These are phyloP conservation scores for Meriones unguiculatus DNA, from an alignment of 2,113 vertebrate species.

Conservation along the genomic window DNA sequence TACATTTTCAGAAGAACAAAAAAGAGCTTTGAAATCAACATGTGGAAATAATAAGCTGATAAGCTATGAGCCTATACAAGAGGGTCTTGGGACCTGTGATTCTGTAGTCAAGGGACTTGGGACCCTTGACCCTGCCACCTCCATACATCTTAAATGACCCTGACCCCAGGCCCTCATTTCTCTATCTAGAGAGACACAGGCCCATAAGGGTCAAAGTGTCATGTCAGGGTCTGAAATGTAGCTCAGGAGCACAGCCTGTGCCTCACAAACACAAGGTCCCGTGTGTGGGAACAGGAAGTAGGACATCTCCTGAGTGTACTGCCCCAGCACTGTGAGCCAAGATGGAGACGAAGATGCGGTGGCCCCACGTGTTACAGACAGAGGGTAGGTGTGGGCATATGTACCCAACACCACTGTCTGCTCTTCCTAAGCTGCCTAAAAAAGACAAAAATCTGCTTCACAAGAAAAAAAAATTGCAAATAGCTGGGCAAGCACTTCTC, in stretches of 20 bases:
- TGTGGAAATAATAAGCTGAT: no score
- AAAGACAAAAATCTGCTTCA: neutral
- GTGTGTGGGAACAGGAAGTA: neutral
- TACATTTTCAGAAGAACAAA: neutral
- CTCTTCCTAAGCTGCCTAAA: neutral
- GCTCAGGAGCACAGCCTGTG: neutral
- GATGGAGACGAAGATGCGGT: accelerated
- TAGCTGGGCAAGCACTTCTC: no score
- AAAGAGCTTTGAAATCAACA: neutral
- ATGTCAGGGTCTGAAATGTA: neutral
- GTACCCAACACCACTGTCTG: neutral
- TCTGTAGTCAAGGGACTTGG: neutral
- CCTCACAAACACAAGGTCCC: neutral
- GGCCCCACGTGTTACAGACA: neutral
- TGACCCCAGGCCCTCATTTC: no score
- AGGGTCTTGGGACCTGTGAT: neutral
- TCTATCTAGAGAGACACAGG: neutral
- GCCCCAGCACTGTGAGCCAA: no score
- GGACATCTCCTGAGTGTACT: no score
- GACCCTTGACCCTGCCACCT: neutral
- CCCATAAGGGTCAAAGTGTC: neutral
- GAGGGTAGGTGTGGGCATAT: no score
- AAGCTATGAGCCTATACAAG: neutral
- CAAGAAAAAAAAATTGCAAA: no score
- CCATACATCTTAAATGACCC: neutral